Conservation (phyloP, 1,140 invertebrate genomes). For the Formica exsecta region DNA sequence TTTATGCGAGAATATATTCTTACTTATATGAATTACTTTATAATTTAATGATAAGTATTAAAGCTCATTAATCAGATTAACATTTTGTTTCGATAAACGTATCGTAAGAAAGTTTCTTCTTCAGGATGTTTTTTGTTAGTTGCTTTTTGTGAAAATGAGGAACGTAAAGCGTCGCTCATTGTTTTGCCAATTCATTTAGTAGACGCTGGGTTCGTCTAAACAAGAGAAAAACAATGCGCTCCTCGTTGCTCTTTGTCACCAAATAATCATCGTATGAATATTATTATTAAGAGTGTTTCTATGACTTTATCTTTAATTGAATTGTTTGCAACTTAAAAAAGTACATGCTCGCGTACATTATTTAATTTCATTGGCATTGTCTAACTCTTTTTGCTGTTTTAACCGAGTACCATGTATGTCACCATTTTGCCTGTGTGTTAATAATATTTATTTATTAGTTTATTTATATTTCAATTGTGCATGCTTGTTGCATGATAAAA, state of each 20-base stretch:
- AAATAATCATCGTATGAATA: slow-evolving; percentile 42
- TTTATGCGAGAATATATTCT: background rate
- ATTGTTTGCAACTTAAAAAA: slow-evolving; percentile 2
- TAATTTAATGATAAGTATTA: background rate
- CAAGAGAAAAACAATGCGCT: background rate
- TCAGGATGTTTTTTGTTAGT: slow-evolving; percentile 42
- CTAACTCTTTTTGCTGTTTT: slow-evolving; percentile 15
- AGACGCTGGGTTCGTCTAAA: background rate
- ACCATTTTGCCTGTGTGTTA: background rate
- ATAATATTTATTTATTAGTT: background rate
- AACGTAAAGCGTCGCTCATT: slow-evolving; percentile 43
- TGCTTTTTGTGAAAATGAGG: slow-evolving; percentile 42
- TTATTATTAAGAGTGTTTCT: slow-evolving; percentile 42
- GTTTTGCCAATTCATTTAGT: background rate
- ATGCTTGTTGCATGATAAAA: slow-evolving; percentile 51
- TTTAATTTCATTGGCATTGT: slow-evolving; percentile 24
- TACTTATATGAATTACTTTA: background rate
- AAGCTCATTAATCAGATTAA: background rate
- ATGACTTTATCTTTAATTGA: background rate
- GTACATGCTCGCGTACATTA: background rate
- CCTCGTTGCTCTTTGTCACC: slow-evolving; percentile 50
- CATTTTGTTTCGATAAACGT: background rate
- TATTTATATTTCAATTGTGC: slow-evolving; percentile 30
- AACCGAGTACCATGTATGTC: background rate
- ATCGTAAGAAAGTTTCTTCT: slow-evolving; percentile 59